phyloP scores from a whole-genome alignment of 2,797 vertebrate genomes.

The Rachycentron canadum region DNA sequence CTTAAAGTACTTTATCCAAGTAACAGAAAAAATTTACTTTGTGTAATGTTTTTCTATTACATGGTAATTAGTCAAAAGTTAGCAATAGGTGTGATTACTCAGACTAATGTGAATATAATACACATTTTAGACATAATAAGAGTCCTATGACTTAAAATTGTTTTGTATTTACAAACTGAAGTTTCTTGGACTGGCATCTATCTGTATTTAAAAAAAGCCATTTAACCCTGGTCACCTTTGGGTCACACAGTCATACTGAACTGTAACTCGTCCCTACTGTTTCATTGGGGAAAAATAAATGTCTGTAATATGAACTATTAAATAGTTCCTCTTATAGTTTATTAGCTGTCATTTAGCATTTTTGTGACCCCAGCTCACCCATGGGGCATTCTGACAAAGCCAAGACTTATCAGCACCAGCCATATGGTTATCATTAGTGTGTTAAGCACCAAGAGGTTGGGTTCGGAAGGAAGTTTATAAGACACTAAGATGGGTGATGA shows the following conservation, averaged over 20 bases:
- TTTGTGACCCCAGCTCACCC: background rate
- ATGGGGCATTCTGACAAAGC: background rate
- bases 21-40: background rate
- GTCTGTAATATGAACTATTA: background rate
- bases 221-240: background rate
- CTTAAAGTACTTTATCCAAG: no score
- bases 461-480: constrained; percentile 29
- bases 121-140: background rate
- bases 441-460: constrained; percentile 16
- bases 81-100: background rate
- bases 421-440: constrained; percentile 52
- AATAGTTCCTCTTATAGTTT: background rate
- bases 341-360: background rate
- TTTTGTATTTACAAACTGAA: background rate
- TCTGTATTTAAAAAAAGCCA: background rate
- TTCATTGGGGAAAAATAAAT: background rate
- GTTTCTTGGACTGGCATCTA: background rate
- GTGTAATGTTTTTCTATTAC: background rate
- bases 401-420: constrained; percentile 52
- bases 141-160: background rate
- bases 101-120: background rate
- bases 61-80: background rate
- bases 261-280: background rate
- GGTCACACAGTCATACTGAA: background rate
- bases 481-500: background rate